A percentile compares a stretch with the other conserved stretches of the same genome.
These are phyloP conservation scores for Eupithecia subumbrata DNA, from an alignment of 2,888 invertebrate species.

Conservation along the genomic window DNA sequence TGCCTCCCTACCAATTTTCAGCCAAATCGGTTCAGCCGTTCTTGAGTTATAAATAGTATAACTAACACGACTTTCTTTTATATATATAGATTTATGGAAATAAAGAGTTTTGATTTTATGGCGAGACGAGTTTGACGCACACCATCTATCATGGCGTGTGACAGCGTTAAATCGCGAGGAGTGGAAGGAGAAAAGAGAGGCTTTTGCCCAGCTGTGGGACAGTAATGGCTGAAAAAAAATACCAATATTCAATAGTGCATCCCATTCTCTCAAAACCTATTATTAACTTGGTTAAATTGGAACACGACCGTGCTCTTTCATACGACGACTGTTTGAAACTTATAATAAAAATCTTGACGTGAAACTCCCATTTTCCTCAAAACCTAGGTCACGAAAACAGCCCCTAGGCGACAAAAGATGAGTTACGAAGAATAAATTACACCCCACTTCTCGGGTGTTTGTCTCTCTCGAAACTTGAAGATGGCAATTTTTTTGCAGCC, in stretches of 20 bases:
- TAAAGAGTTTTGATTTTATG: too few species aligned
- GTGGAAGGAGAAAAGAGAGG: too few species aligned
- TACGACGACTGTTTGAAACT: neutral
- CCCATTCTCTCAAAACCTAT: neutral
- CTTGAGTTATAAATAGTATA: too few species aligned
- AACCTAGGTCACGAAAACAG: slow-evolving; percentile 20
- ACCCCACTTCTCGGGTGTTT: slow-evolving; percentile 58
- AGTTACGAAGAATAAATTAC: slow-evolving; percentile 70
- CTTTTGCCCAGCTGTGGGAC: too few species aligned
- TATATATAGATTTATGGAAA: too few species aligned
- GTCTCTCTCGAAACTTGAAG: slow-evolving; percentile 46
- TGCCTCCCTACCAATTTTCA: too few species aligned
- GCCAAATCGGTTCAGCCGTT: too few species aligned
- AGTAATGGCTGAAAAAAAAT: too few species aligned
- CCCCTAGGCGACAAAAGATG: slow-evolving; percentile 55
- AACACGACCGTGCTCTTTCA: neutral
- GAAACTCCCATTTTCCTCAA: neutral
- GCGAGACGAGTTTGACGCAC: too few species aligned
- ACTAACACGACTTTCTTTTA: too few species aligned
- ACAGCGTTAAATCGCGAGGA: too few species aligned
- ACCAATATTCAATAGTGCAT: neutral
- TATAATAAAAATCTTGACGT: neutral
- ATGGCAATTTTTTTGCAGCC: slow-evolving; percentile 52
- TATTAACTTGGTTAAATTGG: neutral
- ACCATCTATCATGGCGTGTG: too few species aligned